Evolutionary conservation across 2,113 vertebrate species (phyloP).

Genomic region (Coptodon rendalli): DNA sequence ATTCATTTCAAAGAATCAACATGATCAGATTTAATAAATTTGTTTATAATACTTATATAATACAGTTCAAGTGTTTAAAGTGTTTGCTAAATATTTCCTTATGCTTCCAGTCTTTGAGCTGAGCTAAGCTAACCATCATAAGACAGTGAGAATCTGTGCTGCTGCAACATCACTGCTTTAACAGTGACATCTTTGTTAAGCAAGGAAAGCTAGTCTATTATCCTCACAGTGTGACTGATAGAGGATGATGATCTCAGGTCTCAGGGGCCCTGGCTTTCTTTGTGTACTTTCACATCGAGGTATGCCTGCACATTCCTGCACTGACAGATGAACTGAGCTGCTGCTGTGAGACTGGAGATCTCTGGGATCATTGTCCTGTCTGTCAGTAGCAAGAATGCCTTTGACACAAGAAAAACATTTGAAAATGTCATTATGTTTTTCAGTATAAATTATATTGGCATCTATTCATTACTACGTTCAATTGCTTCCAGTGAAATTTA

Average conservation of each 20-base stretch:
- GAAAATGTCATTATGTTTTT: not conserved
- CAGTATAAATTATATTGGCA: not conserved
- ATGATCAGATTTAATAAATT: not conserved
- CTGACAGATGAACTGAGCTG: constrained; percentile 11
- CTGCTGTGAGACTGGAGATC: not conserved
- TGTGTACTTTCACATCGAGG: constrained; percentile 9
- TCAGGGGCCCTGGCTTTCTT: not conserved
- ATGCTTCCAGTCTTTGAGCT: not conserved
- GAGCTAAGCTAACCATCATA: not conserved
- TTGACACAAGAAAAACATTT: not conserved
- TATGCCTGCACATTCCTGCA: constrained; percentile 30
- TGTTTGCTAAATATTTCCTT: not conserved
- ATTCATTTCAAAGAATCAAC: not conserved
- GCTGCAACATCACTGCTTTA: not conserved
- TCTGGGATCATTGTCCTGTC: not conserved
- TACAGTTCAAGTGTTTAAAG: not conserved
- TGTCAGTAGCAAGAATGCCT: not conserved
- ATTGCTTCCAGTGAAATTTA: not conserved
- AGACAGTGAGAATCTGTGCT: not conserved
- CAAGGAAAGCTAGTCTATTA: not conserved
- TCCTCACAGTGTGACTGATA: not conserved
- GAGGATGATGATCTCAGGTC: not conserved
- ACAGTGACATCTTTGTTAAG: not conserved
- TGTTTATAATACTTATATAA: not conserved
- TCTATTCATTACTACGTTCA: not conserved